Evolutionary conservation across 2,113 vertebrate genomes (phyloP).

Genomic region (Sapayoa aenigma): DNA sequence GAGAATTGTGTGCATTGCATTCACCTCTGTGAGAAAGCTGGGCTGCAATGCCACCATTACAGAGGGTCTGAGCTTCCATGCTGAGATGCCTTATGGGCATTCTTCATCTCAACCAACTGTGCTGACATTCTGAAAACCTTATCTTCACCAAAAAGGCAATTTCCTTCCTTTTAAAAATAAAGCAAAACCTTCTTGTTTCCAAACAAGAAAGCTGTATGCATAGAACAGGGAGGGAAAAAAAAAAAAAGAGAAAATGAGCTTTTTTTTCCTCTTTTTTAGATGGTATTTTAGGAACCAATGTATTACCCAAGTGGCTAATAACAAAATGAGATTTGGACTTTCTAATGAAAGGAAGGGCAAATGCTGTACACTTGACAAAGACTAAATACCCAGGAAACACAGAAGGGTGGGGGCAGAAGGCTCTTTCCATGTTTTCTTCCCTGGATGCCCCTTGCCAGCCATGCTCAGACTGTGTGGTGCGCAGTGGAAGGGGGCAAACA

Average conservation of each 20-base stretch:
- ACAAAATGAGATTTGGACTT: not conserved
- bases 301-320: not conserved
- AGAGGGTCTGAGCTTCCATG: not conserved
- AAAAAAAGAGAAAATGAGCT: not conserved
- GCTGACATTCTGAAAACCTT: not conserved
- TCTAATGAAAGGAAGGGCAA: not conserved
- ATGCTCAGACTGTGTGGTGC: not conserved
- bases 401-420: not conserved
- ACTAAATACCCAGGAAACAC: not conserved
- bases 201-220: not conserved
- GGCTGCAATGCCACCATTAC: not conserved
- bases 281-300: not conserved
- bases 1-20: not conserved
- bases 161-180: not conserved
- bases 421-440: not conserved
- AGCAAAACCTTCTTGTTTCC: not conserved
- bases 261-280: not conserved
- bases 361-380: not conserved
- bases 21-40: not conserved
- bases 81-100: not conserved
- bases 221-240: not conserved
- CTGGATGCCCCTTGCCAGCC: not conserved
- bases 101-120: not conserved
- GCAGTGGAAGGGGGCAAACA: constrained; percentile 8
- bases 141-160: not conserved